phyloP scores from a whole-genome alignment of 1,140 invertebrate species.

The Drosophila tropicalis region DNA sequence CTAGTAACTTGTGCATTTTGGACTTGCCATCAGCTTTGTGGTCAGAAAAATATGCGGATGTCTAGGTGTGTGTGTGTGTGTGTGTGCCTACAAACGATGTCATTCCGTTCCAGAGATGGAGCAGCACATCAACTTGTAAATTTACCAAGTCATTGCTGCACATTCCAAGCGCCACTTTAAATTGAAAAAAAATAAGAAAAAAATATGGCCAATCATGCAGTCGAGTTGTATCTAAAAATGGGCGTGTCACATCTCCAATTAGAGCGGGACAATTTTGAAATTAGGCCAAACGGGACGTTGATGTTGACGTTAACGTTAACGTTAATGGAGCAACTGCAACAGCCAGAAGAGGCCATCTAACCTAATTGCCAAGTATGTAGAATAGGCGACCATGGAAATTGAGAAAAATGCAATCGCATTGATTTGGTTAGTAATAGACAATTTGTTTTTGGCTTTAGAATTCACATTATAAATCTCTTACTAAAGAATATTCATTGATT shows the following conservation, averaged over 20 bases:
- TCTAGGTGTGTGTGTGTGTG: slow-evolving; percentile 9
- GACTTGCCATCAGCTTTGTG: slow-evolving; percentile 16
- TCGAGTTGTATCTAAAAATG: slow-evolving; percentile 13
- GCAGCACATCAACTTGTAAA: slow-evolving; percentile 5
- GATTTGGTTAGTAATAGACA: no score
- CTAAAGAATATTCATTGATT: no score
- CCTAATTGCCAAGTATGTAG: neutral
- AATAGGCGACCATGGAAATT: neutral
- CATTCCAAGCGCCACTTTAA: slow-evolving; percentile 21
- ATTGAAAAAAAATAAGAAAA: slow-evolving; percentile 1
- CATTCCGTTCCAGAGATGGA: slow-evolving; percentile 2
- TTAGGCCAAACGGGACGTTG: slow-evolving; percentile 9
- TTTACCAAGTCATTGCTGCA: slow-evolving; percentile 21
- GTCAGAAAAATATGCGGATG: slow-evolving; percentile 22
- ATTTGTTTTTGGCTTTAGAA: no score
- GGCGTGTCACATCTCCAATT: slow-evolving; percentile 15
- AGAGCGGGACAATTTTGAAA: slow-evolving; percentile 18
- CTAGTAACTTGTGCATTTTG: neutral
- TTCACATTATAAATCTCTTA: no score
- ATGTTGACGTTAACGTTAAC: neutral
- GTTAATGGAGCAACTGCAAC: neutral
- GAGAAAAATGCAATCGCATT: neutral
- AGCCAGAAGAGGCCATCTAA: neutral
- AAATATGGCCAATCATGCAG: slow-evolving; percentile 18
- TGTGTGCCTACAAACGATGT: slow-evolving; percentile 16